Percentiles rank a stretch among this genome's conserved stretches.
These are phyloP conservation scores for Phylloscopus trochilus DNA, from an alignment of 2,113 vertebrate species.

Conservation along the genomic window DNA sequence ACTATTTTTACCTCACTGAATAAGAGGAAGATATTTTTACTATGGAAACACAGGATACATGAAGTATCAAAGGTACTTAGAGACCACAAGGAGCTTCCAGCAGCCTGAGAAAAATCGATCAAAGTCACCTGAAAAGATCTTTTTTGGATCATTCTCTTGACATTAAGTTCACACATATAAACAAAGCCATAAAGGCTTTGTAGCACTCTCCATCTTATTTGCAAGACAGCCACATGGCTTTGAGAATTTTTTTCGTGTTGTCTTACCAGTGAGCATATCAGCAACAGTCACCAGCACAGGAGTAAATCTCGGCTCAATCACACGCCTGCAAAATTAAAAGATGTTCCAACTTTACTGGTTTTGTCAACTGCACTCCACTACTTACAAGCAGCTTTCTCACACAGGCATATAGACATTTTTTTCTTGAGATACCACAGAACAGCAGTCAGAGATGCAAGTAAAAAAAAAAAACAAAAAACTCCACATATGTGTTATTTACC, in stretches of 20 bases:
- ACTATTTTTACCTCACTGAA: background rate
- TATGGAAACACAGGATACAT: background rate
- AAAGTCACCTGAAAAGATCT: background rate
- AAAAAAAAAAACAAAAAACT: background rate
- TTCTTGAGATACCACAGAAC: background rate
- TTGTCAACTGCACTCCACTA: background rate
- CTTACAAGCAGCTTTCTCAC: background rate
- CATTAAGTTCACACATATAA: background rate
- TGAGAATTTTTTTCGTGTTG: background rate
- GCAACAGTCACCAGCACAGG: slow-evolving; percentile 82
- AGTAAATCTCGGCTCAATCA: slow-evolving; percentile 87
- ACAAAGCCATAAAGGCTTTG: background rate
- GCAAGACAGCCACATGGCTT: background rate
- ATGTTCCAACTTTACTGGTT: background rate
- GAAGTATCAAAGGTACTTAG: background rate
- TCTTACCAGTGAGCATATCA: slow-evolving; percentile 88
- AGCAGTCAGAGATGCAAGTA: background rate
- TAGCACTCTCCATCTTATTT: background rate
- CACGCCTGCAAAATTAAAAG: slow-evolving; percentile 75
- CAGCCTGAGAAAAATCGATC: background rate
- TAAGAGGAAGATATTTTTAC: background rate
- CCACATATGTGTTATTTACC: accelerated
- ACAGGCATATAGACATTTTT: background rate
- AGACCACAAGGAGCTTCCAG: background rate
- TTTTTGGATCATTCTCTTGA: background rate